phyloP scores from a whole-genome alignment of 2,888 invertebrate species.

The Archips xylosteana region DNA sequence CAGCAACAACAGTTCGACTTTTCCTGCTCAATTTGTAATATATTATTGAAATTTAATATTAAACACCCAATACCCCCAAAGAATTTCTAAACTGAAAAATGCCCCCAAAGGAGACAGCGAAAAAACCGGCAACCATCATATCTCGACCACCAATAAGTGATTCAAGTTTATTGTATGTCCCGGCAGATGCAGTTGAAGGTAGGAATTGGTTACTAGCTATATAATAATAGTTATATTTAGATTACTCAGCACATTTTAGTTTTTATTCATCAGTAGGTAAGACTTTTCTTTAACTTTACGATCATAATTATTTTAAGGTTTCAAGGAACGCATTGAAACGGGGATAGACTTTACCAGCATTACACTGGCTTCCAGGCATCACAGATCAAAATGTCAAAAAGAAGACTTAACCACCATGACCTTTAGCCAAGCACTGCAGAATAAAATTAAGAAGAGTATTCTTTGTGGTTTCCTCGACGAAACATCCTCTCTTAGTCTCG shows the following conservation, averaged over 20 bases:
- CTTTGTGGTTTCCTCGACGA: slow-evolving; percentile 65
- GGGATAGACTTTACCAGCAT: slow-evolving; percentile 70
- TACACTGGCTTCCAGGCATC: slow-evolving; percentile 62
- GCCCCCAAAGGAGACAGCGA: slow-evolving; percentile 66
- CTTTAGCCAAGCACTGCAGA: slow-evolving; percentile 66
- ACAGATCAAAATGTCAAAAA: slow-evolving; percentile 58
- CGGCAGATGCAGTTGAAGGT: slow-evolving; percentile 56
- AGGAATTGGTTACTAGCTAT: neutral
- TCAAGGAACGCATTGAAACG: slow-evolving; percentile 68
- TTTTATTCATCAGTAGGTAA: neutral
- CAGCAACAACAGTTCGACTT: neutral
- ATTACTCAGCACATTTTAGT: neutral
- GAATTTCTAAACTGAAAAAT: slow-evolving; percentile 46
- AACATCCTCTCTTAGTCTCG: slow-evolving; percentile 59
- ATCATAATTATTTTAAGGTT: slow-evolving; percentile 56
- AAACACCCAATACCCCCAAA: neutral
- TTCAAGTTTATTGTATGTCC: slow-evolving; percentile 66
- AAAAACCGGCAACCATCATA: slow-evolving; percentile 58
- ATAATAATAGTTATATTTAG: too few species aligned
- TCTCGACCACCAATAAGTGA: slow-evolving; percentile 66
- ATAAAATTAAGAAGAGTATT: slow-evolving; percentile 68
- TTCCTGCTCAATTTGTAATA: neutral
- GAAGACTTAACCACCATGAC: slow-evolving; percentile 52
- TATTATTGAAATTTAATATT: neutral
- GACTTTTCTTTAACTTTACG: neutral